phyloP scores from a whole-genome alignment of 2,888 invertebrate genomes.

The Deilephila porcellus region DNA sequence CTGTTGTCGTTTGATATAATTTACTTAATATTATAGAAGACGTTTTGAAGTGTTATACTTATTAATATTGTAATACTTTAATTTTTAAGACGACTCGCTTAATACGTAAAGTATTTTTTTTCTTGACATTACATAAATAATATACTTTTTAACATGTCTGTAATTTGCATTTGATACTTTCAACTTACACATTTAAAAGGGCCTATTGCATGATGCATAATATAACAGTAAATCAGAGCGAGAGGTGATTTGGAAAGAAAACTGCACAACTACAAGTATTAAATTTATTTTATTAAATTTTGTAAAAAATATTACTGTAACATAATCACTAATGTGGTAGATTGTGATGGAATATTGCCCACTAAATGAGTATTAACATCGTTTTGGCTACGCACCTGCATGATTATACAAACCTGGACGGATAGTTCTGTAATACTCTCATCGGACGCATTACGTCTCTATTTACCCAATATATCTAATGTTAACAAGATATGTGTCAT shows the following conservation, averaged over 20 bases:
- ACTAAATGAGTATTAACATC: constrained; percentile 69
- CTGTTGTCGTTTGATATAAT: no score
- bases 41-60: no score
- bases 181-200: no score
- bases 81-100: no score
- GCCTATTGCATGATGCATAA: no score
- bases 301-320: constrained; percentile 74
- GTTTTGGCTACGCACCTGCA: constrained; percentile 25
- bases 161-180: no score
- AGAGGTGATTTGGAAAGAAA: constrained; percentile 44
- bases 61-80: no score
- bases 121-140: no score
- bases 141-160: no score
- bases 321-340: constrained; percentile 75
- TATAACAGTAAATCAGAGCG: background rate
- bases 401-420: constrained; percentile 33
- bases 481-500: constrained; percentile 55
- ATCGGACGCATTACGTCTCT: constrained; percentile 18
- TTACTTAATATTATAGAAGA: no score
- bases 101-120: no score
- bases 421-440: constrained; percentile 42
- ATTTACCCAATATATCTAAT: constrained; percentile 26
- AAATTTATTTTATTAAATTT: constrained; percentile 72
- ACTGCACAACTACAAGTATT: constrained; percentile 56
- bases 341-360: constrained; percentile 78